A percentile compares a stretch with the other conserved stretches of the same genome.
Conservation (phyloP, 2,888 invertebrate genomes). For the Leucophenga montana region DNA sequence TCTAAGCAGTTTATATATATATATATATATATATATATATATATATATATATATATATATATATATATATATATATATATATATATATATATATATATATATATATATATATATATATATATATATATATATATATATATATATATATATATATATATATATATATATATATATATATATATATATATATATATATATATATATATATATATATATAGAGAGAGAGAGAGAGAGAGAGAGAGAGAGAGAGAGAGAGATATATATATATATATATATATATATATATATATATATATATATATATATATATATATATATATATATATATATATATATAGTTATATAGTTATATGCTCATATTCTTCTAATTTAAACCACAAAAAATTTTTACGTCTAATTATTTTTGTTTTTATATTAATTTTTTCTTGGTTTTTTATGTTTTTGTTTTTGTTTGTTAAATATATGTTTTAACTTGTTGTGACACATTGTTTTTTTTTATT, state of each 20-base stretch:
- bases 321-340: too few species aligned
- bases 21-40: constrained; percentile 44
- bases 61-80: too few species aligned
- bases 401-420: constrained; percentile 35
- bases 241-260: too few species aligned
- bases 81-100: too few species aligned
- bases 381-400: constrained; percentile 36
- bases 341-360: constrained; percentile 32
- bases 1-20: constrained; percentile 56
- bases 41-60: constrained; percentile 40
- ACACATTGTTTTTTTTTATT: constrained; percentile 11
- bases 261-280: constrained; percentile 54
- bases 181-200: too few species aligned
- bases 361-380: constrained; percentile 44
- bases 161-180: too few species aligned
- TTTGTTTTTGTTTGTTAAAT: constrained; percentile 25
- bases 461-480: constrained; percentile 13
- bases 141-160: too few species aligned
- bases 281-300: constrained; percentile 46
- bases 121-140: too few species aligned
- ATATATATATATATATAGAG: too few species aligned
- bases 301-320: constrained; percentile 45
- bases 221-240: too few species aligned
- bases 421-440: constrained; percentile 9
- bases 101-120: too few species aligned